Evolutionary conservation across 2,113 vertebrate genomes (phyloP), one percentile per base, ranked within the genome.

Genomic region (Chloebia gouldiae): DNA sequence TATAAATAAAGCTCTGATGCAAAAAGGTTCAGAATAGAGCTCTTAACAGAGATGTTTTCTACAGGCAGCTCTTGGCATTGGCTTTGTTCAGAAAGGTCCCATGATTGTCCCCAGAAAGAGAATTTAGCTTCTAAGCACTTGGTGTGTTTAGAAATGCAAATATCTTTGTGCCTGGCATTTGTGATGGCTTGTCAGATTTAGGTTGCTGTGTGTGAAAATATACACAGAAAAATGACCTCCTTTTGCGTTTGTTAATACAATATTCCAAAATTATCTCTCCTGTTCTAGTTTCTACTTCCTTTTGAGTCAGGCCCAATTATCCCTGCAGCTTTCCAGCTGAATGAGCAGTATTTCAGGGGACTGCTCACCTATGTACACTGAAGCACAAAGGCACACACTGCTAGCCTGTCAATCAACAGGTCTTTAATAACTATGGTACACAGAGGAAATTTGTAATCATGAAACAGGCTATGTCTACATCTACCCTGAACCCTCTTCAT

Each of bases 81-180:
- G 16, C 69, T 95, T 95, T 88, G 79, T 63, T 96, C 86, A 75
- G 39, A 71, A 68, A 93, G 45, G 56, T 70, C 51, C 84, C 72
- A 60, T 56, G 71, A 90, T 93, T 60, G 71, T 81, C 56, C 28
- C 56, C 28, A 78, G 69, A 91, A 79, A 86, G 93, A 75, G 31
- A 93, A 86, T 86, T 81, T 68, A 60, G 27, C 59, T 95, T 70
- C 88, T 90, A 92, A 60, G 75, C 20, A 78, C 31, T 78, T 90
- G 69, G 13, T 56, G 40, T 80, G 63, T 82, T 94, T 81, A 93
- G 93, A 95, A 96, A 95, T 80, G 90, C 84, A 94, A 91, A 93
- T 89, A 81, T 50, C 81, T 91, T 81, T 91, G 69, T 91, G 77
- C 75, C 79, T 75, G 66, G 82, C 33, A 73, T 90, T 88, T 93